A percentile compares a stretch with the other conserved stretches of the same genome.
Conservation (phyloP, 2,888 invertebrate species). For the Ditula angustiorana region DNA sequence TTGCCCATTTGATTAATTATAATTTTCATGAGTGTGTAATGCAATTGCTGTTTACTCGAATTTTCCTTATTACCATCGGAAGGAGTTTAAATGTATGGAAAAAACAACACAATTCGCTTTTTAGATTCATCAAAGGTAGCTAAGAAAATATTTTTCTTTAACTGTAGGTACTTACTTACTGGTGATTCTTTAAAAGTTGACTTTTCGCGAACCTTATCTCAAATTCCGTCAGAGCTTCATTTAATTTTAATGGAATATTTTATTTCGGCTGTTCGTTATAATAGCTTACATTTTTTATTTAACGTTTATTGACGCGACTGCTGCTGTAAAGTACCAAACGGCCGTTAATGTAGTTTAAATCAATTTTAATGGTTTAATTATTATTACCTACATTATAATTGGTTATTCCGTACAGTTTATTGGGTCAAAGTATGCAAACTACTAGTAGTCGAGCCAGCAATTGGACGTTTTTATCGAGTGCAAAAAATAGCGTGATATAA, state of each 20-base stretch:
- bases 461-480: too few relatives aligned
- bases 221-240: constrained; percentile 4
- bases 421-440: neutral
- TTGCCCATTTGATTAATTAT: constrained; percentile 17
- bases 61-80: neutral
- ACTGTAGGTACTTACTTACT: too few relatives aligned
- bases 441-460: too few relatives aligned
- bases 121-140: neutral
- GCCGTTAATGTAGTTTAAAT: neutral
- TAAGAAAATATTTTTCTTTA: neutral
- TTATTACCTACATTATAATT: neutral
- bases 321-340: neutral
- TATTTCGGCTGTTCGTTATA: neutral
- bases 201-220: neutral
- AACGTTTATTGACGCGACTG: neutral
- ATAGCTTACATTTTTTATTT: neutral
- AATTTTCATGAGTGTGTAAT: constrained; percentile 9
- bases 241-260: constrained; percentile 4
- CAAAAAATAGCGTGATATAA: too few relatives aligned
- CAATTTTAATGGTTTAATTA: neutral
- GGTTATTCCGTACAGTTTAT: neutral
- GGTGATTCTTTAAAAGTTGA: neutral
- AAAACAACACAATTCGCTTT: neutral
- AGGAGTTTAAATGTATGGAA: neutral
- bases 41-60: neutral